A percentile compares a stretch with the other conserved stretches of the same genome.
These are phyloP conservation scores for Proteles cristata DNA, from an alignment of 2,113 vertebrate genomes.

Conservation along the genomic window DNA sequence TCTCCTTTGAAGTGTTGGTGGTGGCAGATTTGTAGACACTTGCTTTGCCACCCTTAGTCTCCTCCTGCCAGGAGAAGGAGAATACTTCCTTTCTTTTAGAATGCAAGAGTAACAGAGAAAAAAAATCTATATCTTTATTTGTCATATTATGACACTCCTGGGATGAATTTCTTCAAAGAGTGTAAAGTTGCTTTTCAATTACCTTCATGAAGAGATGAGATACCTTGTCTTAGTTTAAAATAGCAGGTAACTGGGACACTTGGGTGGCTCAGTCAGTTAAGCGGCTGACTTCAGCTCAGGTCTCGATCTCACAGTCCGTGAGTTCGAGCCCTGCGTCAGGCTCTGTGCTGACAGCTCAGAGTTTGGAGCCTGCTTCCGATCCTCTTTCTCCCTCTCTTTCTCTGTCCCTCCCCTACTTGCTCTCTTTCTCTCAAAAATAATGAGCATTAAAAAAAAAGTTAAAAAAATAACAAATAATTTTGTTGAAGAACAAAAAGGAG, in stretches of 20 bases:
- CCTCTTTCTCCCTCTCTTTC: no score
- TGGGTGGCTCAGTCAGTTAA: no score
- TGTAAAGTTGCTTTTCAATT: not conserved
- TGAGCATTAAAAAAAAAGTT: no score
- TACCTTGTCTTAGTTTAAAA: not conserved
- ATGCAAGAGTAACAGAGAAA: not conserved
- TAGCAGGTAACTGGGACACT: not conserved
- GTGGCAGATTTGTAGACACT: constrained; percentile 87
- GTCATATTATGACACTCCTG: not conserved
- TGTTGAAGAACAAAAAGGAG: not conserved
- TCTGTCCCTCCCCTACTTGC: no score
- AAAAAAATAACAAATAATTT: not conserved
- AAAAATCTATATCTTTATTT: not conserved
- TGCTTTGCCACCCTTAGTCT: constrained; percentile 70
- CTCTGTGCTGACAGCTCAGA: no score
- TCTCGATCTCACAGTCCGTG: no score
- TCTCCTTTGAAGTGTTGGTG: constrained; percentile 90
- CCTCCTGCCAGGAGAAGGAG: constrained; percentile 79
- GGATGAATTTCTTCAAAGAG: not conserved
- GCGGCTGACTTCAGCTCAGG: no score
- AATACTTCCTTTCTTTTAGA: not conserved
- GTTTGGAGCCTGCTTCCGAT: no score
- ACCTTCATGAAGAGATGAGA: not conserved
- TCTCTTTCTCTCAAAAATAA: no score
- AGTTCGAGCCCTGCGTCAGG: no score